Evolutionary conservation across 2,113 vertebrate species (phyloP), one percentile per base, ranked within the genome.

Genomic region (Delphinapterus leucas): DNA sequence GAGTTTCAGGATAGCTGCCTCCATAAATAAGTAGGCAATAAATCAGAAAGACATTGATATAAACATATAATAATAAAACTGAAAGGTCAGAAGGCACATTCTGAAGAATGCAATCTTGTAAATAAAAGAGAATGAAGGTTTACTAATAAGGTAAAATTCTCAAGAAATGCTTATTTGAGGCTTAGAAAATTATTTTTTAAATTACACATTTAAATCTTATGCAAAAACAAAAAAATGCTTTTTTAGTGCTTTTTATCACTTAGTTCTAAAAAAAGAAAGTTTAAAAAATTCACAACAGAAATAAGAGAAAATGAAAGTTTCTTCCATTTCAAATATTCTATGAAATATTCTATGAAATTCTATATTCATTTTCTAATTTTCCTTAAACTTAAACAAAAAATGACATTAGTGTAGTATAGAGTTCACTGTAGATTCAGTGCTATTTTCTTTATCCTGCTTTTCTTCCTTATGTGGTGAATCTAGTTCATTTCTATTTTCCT

Each of bases 81-180:
- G 21, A 90, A 63, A 63, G 9, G 14, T 90, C 67, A 80, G 49
- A 96, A 95, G 95, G 68, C 82, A 96, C 90, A 85, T 49, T 90
- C 76, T 93, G 36, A 94, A 95, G 76, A 92, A 61, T 65, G 73
- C 2, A 92, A 47, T 82, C 83, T 58, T 86, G 28, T 44, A 87
- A 89, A 74, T 14, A 31, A 76, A 61, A 82, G 38, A 88, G 20
- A 93, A 93, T 47, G 36, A 44, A 94, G 44, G 33, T 84, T 85
- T 36, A 63, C 18, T 44, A 81, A 81, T 36, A 70, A 65, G 95
- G 41, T 41, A 90, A 96, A 74, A 80, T 85, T 68, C 41, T 77
- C 88, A 63, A 96, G 20, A 41, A 80, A 95, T 13, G 80, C 13
- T 90, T 82, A 41, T 20, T 79, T 90, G 61, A 96, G 55, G 61